phyloP scores from a whole-genome alignment of 1,140 invertebrate species.

The Bombus sylvicola region DNA sequence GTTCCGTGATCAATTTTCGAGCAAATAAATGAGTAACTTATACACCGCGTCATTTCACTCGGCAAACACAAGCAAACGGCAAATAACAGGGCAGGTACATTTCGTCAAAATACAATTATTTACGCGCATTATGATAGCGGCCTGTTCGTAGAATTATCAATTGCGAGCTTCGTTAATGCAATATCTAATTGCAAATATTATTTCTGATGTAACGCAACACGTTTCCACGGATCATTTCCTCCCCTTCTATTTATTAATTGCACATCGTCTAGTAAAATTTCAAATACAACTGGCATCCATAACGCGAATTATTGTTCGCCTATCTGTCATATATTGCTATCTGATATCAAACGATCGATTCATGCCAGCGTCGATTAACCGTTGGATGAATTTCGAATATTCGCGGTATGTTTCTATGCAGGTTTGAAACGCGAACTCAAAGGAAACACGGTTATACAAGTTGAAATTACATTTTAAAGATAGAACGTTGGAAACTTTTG shows the following conservation, averaged over 20 bases:
- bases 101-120: slow-evolving; percentile 9
- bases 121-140: background rate
- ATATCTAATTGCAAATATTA: background rate
- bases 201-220: background rate
- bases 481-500: background rate
- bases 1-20: background rate
- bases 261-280: background rate
- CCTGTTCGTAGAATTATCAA: background rate
- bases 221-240: background rate
- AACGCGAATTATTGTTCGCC: background rate
- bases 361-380: background rate
- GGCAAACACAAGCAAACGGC: background rate
- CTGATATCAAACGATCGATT: background rate
- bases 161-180: background rate
- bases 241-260: background rate
- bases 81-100: background rate
- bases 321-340: background rate
- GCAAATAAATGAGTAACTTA: background rate
- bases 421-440: background rate
- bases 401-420: background rate
- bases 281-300: background rate
- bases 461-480: background rate
- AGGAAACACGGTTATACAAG: background rate
- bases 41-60: background rate
- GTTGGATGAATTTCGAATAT: background rate